Percentiles rank a stretch among this genome's conserved stretches.
Evolutionary conservation across 2,888 invertebrate species (phyloP).

Genomic region (Oeneis ivallda): DNA sequence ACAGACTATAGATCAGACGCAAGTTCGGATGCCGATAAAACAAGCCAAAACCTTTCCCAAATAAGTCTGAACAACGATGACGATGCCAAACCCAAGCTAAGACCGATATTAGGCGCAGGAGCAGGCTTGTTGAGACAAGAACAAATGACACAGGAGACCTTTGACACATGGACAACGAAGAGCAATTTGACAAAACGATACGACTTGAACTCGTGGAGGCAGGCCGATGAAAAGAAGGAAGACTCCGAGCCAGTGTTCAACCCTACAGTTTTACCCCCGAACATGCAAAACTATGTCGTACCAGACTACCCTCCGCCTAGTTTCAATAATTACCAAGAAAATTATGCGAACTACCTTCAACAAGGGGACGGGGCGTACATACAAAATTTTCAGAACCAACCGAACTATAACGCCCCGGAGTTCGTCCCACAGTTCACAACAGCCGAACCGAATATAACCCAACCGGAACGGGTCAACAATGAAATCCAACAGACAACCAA

Average conservation of each 20-base stretch:
- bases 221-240: constrained; percentile 63
- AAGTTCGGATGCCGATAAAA: constrained; percentile 52
- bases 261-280: constrained; percentile 62
- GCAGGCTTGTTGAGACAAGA: constrained; percentile 64
- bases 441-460: constrained; percentile 36
- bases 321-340: constrained; percentile 49
- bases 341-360: constrained; percentile 60
- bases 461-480: constrained; percentile 60
- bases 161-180: constrained; percentile 67
- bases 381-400: constrained; percentile 55
- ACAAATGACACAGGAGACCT: constrained; percentile 59
- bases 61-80: constrained; percentile 63
- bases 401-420: constrained; percentile 57
- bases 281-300: constrained; percentile 45
- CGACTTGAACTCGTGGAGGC: constrained; percentile 73
- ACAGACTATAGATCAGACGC: constrained; percentile 48
- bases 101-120: constrained; percentile 73
- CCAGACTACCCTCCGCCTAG: constrained; percentile 65
- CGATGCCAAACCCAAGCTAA: constrained; percentile 65
- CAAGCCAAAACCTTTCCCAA: constrained; percentile 62
- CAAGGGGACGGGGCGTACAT: constrained; percentile 73
- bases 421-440: constrained; percentile 47
- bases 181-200: constrained; percentile 63
- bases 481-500: constrained; percentile 61
- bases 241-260: constrained; percentile 59